Base-by-base conservation (phyloP, 2,797 vertebrate genomes). In the Silurus aristotelis region DNA sequence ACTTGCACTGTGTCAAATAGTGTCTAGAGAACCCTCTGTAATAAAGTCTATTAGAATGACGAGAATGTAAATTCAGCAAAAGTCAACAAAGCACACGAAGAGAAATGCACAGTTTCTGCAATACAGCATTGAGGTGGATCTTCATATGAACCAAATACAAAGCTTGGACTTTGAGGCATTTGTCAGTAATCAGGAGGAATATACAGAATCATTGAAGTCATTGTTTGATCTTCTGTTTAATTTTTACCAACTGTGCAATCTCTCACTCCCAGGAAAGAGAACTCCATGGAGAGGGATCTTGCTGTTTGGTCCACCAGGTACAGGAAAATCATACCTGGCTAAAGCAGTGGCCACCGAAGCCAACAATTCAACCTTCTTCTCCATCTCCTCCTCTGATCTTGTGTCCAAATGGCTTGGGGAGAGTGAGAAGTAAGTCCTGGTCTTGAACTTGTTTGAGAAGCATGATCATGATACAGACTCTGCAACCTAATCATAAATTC, bases 341-440 rank as follows among this genome's bases (percentile, higher is more conserved):
- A 99, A 99, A 92, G 98, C 98, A 0, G 98, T 99, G 86, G 98
- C 98, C 61, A 99, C 98, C 0, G 98, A 99, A 89, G 98, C 98
- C 91, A 98, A 98, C 93, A 99, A 99, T 94, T 99, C 98, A 89
- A 99, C 98, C 48, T 99, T 99, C 94, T 99, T 99, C 94, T 99
- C 98, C 0, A 96, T 99, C 60, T 99, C 98, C 0, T 99, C 98
- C 85, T 98, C 98, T 0, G 98, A 99, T 88, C 92, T 99, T 91
- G 96, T 97, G 95, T 99, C 98, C 0, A 99, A 99, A 93, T 99
- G 98, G 98, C 92, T 99, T 89, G 98, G 98, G 84, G 98, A 99
- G 93, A 99, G 98, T 1, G 98, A 99, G 93, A 99, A 99, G 98
- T 99, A 93, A 85, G 97, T 89, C 64, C 31, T 14, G 22, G 5